A percentile compares a stretch with the other conserved stretches of the same genome.
Conservation (phyloP, 1,140 invertebrate species). For the Eciton burchellii region DNA sequence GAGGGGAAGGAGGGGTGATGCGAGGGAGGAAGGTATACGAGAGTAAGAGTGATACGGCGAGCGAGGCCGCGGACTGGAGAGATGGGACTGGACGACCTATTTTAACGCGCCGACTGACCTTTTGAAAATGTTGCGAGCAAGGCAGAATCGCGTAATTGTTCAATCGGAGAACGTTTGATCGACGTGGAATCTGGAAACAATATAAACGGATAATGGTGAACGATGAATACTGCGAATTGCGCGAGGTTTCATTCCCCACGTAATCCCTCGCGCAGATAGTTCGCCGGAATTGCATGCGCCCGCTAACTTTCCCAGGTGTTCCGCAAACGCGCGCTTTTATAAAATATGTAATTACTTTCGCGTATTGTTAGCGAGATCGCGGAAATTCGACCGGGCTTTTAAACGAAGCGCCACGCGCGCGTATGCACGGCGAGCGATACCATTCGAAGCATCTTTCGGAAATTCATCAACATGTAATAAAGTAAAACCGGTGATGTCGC, state of each 20-base stretch:
- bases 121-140: slow-evolving; percentile 59
- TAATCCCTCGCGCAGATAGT: slow-evolving; percentile 47
- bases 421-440: too few species aligned
- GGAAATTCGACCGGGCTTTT: slow-evolving; percentile 24
- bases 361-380: background rate
- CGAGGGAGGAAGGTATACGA: background rate
- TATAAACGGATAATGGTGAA: slow-evolving; percentile 71
- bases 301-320: slow-evolving; percentile 54
- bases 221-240: slow-evolving; percentile 55
- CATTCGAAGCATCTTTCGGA: too few species aligned
- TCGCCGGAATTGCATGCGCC: slow-evolving; percentile 44
- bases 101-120: slow-evolving; percentile 63
- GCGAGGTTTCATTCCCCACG: slow-evolving; percentile 42
- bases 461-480: too few species aligned
- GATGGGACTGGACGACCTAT: slow-evolving; percentile 50
- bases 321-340: slow-evolving; percentile 24
- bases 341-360: slow-evolving; percentile 46
- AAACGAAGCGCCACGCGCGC: background rate
- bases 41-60: background rate
- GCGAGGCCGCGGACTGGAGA: background rate
- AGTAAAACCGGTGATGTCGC: too few species aligned
- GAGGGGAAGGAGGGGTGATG: slow-evolving; percentile 6
- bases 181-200: slow-evolving; percentile 68
- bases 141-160: slow-evolving; percentile 64
- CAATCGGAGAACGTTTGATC: slow-evolving; percentile 65